Evolutionary conservation across 1,140 invertebrate genomes (phyloP), one percentile per base, ranked within the genome.

Genomic region (Ptiloglossa arizonensis): DNA sequence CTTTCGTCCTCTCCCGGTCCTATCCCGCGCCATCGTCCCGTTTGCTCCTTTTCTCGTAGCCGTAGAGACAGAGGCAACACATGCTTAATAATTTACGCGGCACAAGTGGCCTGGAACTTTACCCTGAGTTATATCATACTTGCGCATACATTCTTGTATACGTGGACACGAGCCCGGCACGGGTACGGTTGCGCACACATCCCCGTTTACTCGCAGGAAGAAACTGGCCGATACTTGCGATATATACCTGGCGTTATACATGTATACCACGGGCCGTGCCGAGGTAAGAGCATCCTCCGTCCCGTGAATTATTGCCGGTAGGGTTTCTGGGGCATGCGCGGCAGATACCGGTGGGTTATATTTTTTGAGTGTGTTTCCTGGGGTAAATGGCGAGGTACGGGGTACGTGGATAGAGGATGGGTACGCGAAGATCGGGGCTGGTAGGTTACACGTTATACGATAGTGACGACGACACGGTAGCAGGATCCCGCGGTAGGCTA

Each of bases 21-120:
- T 24, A 8, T 15, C 38, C 24, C 19, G 13, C 29, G 38, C 46
- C 22, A n/a, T 19, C n/a, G n/a, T n/a, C 67, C 27, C 38, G 22
- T 54, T 13, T 9, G 32, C 41, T 46, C 46, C 57, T 22, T 69
- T 27, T 38, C 46, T 59, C 62, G 48, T 68, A 24, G 35, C 27
- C 46, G 24, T 48, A 64, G 80, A 80, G 81, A 82, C 72, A 82
- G 86, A 79, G 82, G 79, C 82, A 85, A 88, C 87, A 82, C 82
- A 85, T 85, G 87, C 86, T 89, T 87, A 89, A 89, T 89, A 89
- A 89, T 89, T 89, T 87, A 89, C 87, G 72, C 68, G 71, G 82
- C 81, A 86, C 87, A 85, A 89, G 87, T 87, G 87, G 87, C 78
- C 84, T 85, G 84, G 82, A 88, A 89, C 83, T 88, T 87, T 85